A percentile compares a stretch with the other conserved stretches of the same genome.
Conservation (phyloP, 2,113 vertebrate species). For the Toxostoma redivivum region DNA sequence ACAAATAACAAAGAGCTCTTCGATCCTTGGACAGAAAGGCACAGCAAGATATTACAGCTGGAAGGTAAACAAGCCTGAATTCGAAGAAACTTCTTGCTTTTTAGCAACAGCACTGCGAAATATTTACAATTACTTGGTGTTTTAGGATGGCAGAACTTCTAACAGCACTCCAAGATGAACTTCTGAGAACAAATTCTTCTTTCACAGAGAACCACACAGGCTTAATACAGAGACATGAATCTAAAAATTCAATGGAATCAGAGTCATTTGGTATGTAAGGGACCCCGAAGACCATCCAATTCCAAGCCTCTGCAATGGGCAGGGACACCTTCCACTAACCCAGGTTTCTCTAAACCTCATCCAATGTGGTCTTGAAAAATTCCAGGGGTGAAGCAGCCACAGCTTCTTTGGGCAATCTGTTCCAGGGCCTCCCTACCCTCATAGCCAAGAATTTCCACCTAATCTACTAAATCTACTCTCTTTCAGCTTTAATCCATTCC, state of each 20-base stretch:
- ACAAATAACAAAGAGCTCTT: background rate
- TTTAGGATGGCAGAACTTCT: background rate
- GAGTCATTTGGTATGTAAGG: background rate
- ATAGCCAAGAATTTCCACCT: background rate
- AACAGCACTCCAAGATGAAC: accelerated
- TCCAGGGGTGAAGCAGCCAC: background rate
- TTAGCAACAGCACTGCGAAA: background rate
- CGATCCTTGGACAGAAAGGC: background rate
- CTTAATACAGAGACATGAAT: background rate
- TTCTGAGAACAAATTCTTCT: background rate
- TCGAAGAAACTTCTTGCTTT: background rate
- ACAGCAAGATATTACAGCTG: background rate
- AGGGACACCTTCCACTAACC: background rate
- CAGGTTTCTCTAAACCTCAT: background rate
- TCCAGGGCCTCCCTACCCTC: background rate
- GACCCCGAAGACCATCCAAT: accelerated
- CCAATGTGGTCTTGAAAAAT: background rate
- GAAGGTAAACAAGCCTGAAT: background rate
- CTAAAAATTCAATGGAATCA: background rate
- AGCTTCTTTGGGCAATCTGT: background rate
- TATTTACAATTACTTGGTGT: background rate
- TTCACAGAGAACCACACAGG: background rate
- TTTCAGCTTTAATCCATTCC: background rate
- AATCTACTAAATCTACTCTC: background rate
- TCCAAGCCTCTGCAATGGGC: background rate